Evolutionary conservation across 1,140 invertebrate genomes (phyloP).

Genomic region (Trachymyrmex septentrionalis): DNA sequence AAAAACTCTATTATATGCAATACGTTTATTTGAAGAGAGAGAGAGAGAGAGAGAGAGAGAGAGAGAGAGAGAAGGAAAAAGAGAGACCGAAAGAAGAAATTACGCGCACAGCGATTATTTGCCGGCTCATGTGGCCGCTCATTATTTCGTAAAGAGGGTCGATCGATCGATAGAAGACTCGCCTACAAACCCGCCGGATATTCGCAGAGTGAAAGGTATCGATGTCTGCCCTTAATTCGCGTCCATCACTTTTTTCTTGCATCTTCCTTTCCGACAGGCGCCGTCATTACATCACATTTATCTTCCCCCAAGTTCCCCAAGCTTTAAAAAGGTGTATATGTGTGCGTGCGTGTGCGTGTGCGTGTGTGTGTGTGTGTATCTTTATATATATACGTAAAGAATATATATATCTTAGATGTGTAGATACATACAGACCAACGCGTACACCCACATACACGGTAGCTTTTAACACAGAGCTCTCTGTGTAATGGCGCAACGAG

Average conservation of each 20-base stretch:
- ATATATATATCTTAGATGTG: too few relatives aligned
- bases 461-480: conserved; percentile 11
- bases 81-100: conserved; percentile 29
- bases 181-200: conserved; percentile 43
- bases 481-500: neutral
- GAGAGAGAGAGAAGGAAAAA: neutral
- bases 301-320: conserved; percentile 28
- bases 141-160: conserved; percentile 51
- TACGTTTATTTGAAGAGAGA: neutral
- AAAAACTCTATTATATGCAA: neutral
- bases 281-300: conserved; percentile 55
- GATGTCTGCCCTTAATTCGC: conserved; percentile 59
- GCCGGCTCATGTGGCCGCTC: conserved; percentile 14
- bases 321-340: conserved; percentile 12
- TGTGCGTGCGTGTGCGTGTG: neutral
- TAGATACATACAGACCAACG: neutral
- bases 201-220: conserved; percentile 40
- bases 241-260: conserved; percentile 49
- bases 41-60: neutral
- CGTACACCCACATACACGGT: neutral
- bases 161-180: conserved; percentile 60
- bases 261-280: conserved; percentile 32
- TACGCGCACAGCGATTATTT: conserved; percentile 41
- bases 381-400: neutral
- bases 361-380: neutral